phyloP scores from a whole-genome alignment of 2,888 invertebrate species.

The Mesorhabditis belari region DNA sequence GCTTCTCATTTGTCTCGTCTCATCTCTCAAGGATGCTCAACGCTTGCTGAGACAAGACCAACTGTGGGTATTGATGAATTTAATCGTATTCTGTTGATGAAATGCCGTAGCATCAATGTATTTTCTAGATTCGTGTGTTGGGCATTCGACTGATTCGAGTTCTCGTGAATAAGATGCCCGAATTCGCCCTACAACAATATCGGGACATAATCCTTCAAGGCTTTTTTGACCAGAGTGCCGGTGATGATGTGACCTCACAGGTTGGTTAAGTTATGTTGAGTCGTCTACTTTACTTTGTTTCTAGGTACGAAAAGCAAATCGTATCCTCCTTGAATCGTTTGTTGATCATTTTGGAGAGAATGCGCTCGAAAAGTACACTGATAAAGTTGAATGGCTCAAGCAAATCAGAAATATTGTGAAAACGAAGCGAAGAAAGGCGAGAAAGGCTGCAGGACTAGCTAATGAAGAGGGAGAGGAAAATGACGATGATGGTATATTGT shows the following conservation, averaged over 20 bases:
- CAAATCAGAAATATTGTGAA: slow-evolving; percentile 46
- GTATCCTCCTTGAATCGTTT: slow-evolving; percentile 41
- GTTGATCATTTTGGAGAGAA: slow-evolving; percentile 42
- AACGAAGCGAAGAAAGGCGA: slow-evolving; percentile 18
- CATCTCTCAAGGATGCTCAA: slow-evolving; percentile 31
- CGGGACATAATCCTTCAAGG: slow-evolving; percentile 38
- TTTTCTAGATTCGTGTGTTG: not conserved
- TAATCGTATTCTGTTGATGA: not conserved
- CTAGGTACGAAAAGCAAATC: slow-evolving; percentile 43
- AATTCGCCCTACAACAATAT: slow-evolving; percentile 42
- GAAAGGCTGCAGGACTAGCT: slow-evolving; percentile 15
- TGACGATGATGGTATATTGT: slow-evolving; percentile 16
- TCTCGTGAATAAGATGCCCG: slow-evolving; percentile 37
- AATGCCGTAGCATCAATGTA: not conserved
- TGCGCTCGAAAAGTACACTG: slow-evolving; percentile 29
- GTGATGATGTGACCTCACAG: not conserved
- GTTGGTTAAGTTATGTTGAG: not conserved
- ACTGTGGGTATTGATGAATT: slow-evolving; percentile 28
- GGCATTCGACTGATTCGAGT: slow-evolving; percentile 30
- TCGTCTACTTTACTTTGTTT: not conserved
- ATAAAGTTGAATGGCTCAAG: slow-evolving; percentile 39
- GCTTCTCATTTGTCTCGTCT: slow-evolving; percentile 27
- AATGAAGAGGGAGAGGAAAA: slow-evolving; percentile 21
- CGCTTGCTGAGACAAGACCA: slow-evolving; percentile 34
- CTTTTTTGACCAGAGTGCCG: slow-evolving; percentile 26